A percentile compares a stretch with the other conserved stretches of the same genome.
Conservation (phyloP, 2,888 invertebrate species). For the Parnassius smintheus region DNA sequence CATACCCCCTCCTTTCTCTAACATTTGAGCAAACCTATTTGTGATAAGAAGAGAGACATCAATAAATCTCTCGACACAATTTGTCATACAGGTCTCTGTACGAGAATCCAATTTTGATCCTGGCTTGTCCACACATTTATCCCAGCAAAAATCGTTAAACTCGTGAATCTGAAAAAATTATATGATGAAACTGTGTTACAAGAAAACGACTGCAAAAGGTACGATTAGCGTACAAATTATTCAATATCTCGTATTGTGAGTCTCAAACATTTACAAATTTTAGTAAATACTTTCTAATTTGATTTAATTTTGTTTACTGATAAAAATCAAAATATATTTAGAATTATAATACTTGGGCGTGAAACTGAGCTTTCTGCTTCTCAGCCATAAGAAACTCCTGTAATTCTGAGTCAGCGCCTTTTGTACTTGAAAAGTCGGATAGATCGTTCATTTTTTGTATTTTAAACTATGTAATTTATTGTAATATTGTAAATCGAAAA, state of each 20-base stretch:
- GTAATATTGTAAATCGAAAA: too few relatives aligned
- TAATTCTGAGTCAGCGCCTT: conserved; percentile 86
- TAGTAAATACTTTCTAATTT: too few relatives aligned
- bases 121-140: conserved; percentile 96
- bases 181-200: too few relatives aligned
- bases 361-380: conserved; percentile 94
- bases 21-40: conserved; percentile 91
- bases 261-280: too few relatives aligned
- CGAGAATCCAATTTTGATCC: conserved; percentile 91
- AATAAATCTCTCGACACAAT: conserved; percentile 97
- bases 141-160: conserved; percentile 97
- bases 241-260: too few relatives aligned
- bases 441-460: conserved; percentile 52
- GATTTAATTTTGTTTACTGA: too few relatives aligned
- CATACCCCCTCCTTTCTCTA: conserved; percentile 87
- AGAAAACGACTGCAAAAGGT: too few relatives aligned
- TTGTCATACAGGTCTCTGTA: conserved; percentile 94
- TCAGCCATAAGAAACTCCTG: conserved; percentile 92
- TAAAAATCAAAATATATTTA: too few relatives aligned
- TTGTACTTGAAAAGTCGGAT: conserved; percentile 62
- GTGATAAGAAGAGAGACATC: conserved; percentile 94
- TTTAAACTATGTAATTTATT: neutral
- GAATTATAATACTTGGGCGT: conserved; percentile 86
- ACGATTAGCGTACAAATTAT: too few relatives aligned
- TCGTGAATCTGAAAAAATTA: conserved; percentile 89